Base-by-base conservation (phyloP, 92 coral and sea anemone species). In the Epizoanthus fatuus region DNA sequence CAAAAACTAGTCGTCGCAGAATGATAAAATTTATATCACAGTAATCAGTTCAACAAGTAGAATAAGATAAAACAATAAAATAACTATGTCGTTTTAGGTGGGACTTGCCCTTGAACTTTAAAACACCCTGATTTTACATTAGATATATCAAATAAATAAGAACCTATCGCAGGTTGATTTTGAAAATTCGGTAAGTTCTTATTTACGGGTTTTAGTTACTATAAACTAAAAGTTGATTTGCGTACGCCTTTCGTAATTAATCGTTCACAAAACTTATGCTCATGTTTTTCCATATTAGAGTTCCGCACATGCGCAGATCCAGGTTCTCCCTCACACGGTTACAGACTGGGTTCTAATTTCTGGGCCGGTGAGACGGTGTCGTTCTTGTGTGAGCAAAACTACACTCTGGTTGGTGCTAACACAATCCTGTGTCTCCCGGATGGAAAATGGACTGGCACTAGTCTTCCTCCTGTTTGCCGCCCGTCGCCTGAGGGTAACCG, bases 351-450 rank as follows among this genome's bases (percentile, higher is more conserved):
- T 20, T 62, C 67, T 4, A 62, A 22, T 10, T 62, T 62, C 38
- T 62, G 37, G 67, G 67, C 67, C 12, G 67, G 67, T 1, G 67
- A 62, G 11, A 62, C 35, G 67, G 67, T 62, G 67, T 62, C 32
- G 67, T 62, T 62, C 38, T 62, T 62, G 25, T 62, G 67, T 62
- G 67, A 62, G 12, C 19, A 14, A 17, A 37, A 37, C 5, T 62
- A 62, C 38, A 15, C 35, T 62, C 67, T 62, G 67, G 3, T 17
- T 7, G 67, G 67, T 17, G n/a, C 37, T 62, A 2, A 22, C 11
- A 22, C 38, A 20, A 62, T 62, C 16, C 7, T 62, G 67, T 62
- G 67, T 62, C 67, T 62, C 67, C 67, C 67, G 35, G 67, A 62
- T 62, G 67, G 67, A 62, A 20, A 22, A 2, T 62, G 67, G 67